Conservation (phyloP, 2,888 invertebrate genomes). For the Lasioglossum marginatum region DNA sequence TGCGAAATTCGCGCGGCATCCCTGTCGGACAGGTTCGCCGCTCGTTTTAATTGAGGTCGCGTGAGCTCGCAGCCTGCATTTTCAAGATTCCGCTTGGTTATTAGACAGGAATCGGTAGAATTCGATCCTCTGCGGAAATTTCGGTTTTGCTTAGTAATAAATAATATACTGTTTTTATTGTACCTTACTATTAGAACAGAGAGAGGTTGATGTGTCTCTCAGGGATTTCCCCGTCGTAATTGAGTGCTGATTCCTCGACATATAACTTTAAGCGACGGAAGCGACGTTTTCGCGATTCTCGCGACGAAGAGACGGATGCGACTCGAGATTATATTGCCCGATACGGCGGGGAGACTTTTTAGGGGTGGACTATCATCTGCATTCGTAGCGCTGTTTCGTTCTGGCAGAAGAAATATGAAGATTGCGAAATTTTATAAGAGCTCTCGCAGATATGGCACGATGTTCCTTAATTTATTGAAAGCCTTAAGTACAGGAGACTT, state of each 20-base stretch:
- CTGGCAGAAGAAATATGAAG: conserved; percentile 24
- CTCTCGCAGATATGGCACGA: not conserved
- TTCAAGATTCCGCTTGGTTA: not conserved
- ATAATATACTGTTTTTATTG: not conserved
- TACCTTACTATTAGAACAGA: not conserved
- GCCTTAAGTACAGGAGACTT: not conserved
- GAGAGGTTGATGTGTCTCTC: not conserved
- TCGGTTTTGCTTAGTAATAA: not conserved
- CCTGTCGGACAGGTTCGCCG: not conserved
- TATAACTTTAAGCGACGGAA: not conserved
- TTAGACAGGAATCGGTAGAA: not conserved
- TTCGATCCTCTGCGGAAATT: not conserved
- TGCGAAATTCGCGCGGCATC: not conserved
- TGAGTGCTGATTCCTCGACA: not conserved
- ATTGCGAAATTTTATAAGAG: conserved; percentile 45
- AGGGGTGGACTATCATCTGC: conserved; percentile 36
- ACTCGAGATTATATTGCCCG: conserved; percentile 40
- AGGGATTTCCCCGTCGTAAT: not conserved
- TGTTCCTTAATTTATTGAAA: not conserved
- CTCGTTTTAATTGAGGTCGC: not conserved
- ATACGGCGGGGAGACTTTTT: conserved; percentile 21
- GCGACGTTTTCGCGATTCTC: not conserved
- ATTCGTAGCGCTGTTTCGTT: conserved; percentile 18
- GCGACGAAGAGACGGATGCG: not conserved
- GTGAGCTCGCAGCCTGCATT: not conserved